A percentile compares a stretch with the other conserved stretches of the same genome.
These are phyloP conservation scores for Meiosimyza platycephala DNA, from an alignment of 2,888 invertebrate genomes.

Conservation along the genomic window DNA sequence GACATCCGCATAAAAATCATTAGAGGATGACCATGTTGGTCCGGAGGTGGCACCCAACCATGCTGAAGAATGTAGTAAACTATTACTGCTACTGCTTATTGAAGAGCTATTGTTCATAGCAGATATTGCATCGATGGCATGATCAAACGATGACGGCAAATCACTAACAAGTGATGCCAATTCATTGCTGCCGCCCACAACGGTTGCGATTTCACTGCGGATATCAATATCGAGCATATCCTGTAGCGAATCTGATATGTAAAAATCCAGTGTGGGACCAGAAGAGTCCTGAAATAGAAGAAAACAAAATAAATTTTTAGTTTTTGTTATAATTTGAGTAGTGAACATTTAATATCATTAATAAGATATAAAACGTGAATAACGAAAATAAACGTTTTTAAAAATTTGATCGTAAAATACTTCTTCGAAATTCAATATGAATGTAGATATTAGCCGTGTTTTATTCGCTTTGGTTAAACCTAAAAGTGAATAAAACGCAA, in stretches of 20 bases:
- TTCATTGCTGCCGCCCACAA: slow-evolving; percentile 79
- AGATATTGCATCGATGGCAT: slow-evolving; percentile 61
- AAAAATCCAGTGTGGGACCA: slow-evolving; percentile 73
- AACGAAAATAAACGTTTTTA: no score
- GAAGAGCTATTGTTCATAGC: slow-evolving; percentile 53
- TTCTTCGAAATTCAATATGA: slow-evolving; percentile 26
- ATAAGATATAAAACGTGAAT: no score
- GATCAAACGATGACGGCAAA: slow-evolving; percentile 67
- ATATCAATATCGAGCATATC: slow-evolving; percentile 93
- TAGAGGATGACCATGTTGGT: slow-evolving; percentile 59
- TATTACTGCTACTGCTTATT: slow-evolving; percentile 39
- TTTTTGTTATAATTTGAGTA: no score
- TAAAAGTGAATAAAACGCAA: no score
- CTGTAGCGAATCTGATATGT: slow-evolving; percentile 81
- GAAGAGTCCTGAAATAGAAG: slow-evolving; percentile 69
- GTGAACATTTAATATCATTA: no score
- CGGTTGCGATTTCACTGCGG: slow-evolving; percentile 84
- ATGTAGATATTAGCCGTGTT: no score
- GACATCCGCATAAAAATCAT: slow-evolving; percentile 81
- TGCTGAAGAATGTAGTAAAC: slow-evolving; percentile 49
- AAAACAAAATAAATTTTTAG: not conserved
- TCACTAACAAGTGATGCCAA: slow-evolving; percentile 68
- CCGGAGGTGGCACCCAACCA: slow-evolving; percentile 57
- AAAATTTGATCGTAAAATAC: not conserved
- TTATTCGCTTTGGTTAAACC: no score